Conservation (phyloP, 2,888 invertebrate species). For the Phengaris alcon region DNA sequence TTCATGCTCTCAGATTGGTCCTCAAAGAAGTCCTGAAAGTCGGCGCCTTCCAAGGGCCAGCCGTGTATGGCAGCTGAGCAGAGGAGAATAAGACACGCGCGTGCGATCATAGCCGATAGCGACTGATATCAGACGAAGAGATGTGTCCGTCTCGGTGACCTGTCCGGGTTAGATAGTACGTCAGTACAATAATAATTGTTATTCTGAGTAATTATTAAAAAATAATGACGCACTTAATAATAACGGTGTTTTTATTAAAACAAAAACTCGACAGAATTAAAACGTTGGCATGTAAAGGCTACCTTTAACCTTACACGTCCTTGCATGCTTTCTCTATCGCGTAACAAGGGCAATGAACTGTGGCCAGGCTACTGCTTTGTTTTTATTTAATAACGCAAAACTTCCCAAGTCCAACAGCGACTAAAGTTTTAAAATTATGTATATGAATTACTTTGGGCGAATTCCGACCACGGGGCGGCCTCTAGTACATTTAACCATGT, state of each 20-base stretch:
- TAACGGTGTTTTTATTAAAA: background rate
- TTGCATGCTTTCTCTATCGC: background rate
- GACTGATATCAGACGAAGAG: slow-evolving; percentile 1
- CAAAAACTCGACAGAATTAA: background rate
- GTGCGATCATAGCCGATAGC: background rate
- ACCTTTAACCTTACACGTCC: background rate
- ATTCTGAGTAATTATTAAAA: background rate
- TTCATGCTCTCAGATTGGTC: slow-evolving; percentile 47
- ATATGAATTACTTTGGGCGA: too few relatives aligned
- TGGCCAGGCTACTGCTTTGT: background rate
- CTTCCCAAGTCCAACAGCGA: too few relatives aligned
- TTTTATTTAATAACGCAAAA: background rate
- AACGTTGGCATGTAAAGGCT: background rate
- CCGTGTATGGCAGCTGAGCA: slow-evolving; percentile 6
- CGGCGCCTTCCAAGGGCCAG: slow-evolving; percentile 32
- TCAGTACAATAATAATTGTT: slow-evolving; percentile 19
- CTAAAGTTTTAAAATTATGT: too few relatives aligned
- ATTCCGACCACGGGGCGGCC: too few relatives aligned
- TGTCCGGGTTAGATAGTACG: background rate
- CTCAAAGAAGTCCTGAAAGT: slow-evolving; percentile 38
- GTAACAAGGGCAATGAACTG: background rate
- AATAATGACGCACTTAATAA: background rate
- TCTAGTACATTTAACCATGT: too few relatives aligned
- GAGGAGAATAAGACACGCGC: slow-evolving; percentile 4
- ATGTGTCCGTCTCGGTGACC: slow-evolving; percentile 9